Conservation (phyloP, 2,113 vertebrate genomes). For the Dendropsophus ebraccatus region DNA sequence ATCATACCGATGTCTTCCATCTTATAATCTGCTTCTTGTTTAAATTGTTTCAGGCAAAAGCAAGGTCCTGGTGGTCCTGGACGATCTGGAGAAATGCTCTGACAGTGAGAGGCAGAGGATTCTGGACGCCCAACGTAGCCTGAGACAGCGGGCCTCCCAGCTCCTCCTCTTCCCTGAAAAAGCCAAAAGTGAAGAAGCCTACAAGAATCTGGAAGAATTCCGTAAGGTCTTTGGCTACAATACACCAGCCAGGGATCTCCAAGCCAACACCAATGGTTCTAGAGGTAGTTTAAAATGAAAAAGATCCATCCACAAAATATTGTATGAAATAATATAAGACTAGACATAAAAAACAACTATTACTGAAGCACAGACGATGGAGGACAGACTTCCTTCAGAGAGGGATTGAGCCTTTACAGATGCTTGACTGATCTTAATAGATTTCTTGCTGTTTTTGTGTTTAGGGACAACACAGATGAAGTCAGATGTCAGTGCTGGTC, state of each 20-base stretch:
- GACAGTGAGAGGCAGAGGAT: background rate
- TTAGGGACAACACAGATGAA: too few relatives aligned
- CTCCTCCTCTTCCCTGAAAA: constrained; percentile 13
- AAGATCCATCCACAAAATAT: background rate
- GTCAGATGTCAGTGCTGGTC: too few relatives aligned
- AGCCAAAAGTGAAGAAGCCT: background rate
- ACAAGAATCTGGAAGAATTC: background rate
- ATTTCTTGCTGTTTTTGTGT: too few relatives aligned
- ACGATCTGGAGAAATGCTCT: constrained; percentile 2
- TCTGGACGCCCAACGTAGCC: background rate
- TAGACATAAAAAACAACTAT: too few relatives aligned
- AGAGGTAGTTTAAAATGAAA: background rate
- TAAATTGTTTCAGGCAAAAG: background rate
- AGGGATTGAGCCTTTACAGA: too few relatives aligned
- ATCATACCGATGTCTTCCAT: background rate
- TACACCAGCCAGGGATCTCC: background rate
- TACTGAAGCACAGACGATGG: too few relatives aligned
- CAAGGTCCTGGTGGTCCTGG: constrained; percentile 33
- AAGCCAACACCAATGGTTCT: background rate
- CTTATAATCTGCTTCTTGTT: background rate
- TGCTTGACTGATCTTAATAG: too few relatives aligned
- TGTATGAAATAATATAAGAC: background rate
- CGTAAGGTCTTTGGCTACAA: background rate
- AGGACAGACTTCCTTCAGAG: too few relatives aligned
- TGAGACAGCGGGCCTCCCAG: background rate